Percentiles rank a stretch among this genome's conserved stretches.
These are phyloP conservation scores for Leptinotarsa haldemani DNA, from an alignment of 2,888 invertebrate species.

Conservation along the genomic window DNA sequence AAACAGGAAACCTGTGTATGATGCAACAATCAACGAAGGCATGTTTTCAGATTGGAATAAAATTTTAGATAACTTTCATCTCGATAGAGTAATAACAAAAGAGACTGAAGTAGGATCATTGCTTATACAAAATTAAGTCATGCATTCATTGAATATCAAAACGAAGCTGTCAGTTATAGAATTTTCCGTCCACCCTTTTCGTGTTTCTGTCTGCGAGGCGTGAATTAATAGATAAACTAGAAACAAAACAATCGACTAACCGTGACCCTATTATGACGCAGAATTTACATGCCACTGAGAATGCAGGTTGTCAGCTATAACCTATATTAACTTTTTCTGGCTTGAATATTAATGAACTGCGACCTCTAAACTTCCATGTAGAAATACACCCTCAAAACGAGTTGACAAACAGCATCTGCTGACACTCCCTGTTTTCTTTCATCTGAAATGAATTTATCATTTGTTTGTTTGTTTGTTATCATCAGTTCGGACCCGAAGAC, in stretches of 20 bases:
- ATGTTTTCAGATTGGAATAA: too few species aligned
- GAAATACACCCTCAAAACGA: neutral
- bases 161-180: neutral
- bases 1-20: too few species aligned
- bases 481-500: too few species aligned
- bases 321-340: conserved; percentile 24
- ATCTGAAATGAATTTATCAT: too few species aligned
- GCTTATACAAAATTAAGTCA: neutral
- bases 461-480: too few species aligned
- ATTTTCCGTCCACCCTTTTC: conserved; percentile 6
- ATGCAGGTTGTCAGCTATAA: conserved; percentile 29
- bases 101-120: neutral
- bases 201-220: neutral
- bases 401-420: too few species aligned
- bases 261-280: conserved; percentile 31
- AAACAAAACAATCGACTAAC: conserved; percentile 25
- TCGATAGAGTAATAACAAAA: too few species aligned
- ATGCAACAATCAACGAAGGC: too few species aligned
- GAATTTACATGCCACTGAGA: conserved; percentile 35
- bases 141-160: neutral
- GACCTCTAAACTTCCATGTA: neutral
- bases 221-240: conserved; percentile 14
- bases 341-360: conserved; percentile 5
- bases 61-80: too few species aligned
- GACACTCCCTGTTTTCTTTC: too few species aligned